A percentile compares a stretch with the other conserved stretches of the same genome.
Evolutionary conservation across 92 coral and sea anemone genomes (phyloP).

Genomic region (Zoanthus sansibaricus): DNA sequence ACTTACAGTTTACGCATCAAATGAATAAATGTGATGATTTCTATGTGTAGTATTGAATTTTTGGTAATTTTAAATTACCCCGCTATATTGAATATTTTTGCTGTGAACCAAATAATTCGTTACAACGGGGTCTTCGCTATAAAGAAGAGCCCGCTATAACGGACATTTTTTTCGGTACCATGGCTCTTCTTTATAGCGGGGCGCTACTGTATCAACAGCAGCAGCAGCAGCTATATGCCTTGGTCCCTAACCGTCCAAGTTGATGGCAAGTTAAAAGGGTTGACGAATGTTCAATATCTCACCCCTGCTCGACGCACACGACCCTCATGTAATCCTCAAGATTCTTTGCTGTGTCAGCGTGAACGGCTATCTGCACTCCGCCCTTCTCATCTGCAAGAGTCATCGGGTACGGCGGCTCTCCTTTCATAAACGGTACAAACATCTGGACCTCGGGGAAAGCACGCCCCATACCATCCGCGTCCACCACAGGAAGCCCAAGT

Average conservation of each 20-base stretch:
- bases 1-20: slow-evolving; percentile 37
- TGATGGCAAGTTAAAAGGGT: too few relatives aligned
- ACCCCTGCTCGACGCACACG: slow-evolving; percentile 83
- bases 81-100: slow-evolving; percentile 47
- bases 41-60: slow-evolving; percentile 45
- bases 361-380: slow-evolving; percentile 56
- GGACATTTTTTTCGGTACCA: not conserved
- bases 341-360: slow-evolving; percentile 71
- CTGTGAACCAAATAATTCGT: slow-evolving; percentile 37
- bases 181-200: too few relatives aligned
- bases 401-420: slow-evolving; percentile 77
- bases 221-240: too few relatives aligned
- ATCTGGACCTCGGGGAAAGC: slow-evolving; percentile 97
- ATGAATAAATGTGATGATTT: slow-evolving; percentile 5
- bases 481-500: slow-evolving; percentile 90
- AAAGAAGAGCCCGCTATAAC: slow-evolving; percentile 38
- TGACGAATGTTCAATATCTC: not conserved
- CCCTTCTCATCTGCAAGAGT: slow-evolving; percentile 79
- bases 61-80: slow-evolving; percentile 44
- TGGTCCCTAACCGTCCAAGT: too few relatives aligned
- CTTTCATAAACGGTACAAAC: slow-evolving; percentile 86
- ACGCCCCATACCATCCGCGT: slow-evolving; percentile 99
- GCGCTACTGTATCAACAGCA: too few relatives aligned
- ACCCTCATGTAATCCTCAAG: slow-evolving; percentile 81
- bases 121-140: slow-evolving; percentile 36